Evolutionary conservation across 2,113 vertebrate species (phyloP).

Genomic region (Porphyrio hochstetteri): DNA sequence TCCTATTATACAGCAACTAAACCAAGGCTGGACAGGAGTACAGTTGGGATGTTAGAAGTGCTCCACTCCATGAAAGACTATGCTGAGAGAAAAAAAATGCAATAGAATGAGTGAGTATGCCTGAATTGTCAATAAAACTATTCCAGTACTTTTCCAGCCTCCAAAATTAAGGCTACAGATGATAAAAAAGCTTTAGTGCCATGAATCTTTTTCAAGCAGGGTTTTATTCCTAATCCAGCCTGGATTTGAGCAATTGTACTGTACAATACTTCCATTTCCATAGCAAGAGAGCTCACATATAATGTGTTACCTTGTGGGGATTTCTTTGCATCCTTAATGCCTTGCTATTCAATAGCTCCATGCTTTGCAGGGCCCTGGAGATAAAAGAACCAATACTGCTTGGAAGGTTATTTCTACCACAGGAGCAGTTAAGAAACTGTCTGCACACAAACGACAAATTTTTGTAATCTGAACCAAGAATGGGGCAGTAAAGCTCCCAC

Average conservation of each 20-base stretch:
- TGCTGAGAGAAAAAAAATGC: not conserved
- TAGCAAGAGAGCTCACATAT: constrained; percentile 51
- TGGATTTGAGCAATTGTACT: constrained; percentile 43
- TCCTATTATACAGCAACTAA: not conserved
- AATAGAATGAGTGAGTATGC: not conserved
- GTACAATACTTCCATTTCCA: constrained; percentile 50
- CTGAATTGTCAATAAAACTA: not conserved
- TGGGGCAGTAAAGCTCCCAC: constrained; percentile 38
- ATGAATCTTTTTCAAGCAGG: not conserved
- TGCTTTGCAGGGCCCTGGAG: constrained; percentile 69
- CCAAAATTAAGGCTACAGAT: not conserved
- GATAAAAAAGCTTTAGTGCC: not conserved
- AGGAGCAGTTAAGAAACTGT: constrained; percentile 69
- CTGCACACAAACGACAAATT: constrained; percentile 71
- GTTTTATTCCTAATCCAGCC: constrained; percentile 50
- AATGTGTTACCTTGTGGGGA: constrained; percentile 59
- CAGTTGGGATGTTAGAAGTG: not conserved
- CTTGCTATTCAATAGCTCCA: constrained; percentile 64
- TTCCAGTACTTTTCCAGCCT: constrained; percentile 18
- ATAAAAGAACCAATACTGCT: constrained; percentile 43
- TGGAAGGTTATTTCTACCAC: constrained; percentile 71
- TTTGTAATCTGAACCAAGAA: constrained; percentile 70
- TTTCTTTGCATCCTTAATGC: constrained; percentile 70
- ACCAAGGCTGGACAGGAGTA: not conserved
- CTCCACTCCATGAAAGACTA: accelerated